Evolutionary conservation across 2,888 invertebrate genomes (phyloP), one percentile per base, ranked within the genome.

Genomic region (Onchidella celtica): DNA sequence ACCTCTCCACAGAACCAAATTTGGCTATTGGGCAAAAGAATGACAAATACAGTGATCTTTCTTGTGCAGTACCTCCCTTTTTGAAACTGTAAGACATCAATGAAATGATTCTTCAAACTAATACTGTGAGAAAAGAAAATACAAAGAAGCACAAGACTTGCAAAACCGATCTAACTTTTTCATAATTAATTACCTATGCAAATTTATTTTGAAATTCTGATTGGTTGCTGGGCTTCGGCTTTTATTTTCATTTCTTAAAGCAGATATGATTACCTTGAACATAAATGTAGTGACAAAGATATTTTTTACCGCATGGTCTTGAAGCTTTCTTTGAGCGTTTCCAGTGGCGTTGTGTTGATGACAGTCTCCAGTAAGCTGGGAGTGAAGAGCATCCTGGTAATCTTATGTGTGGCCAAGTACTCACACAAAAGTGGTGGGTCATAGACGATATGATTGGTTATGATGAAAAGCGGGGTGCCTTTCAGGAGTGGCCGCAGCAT

Each of bases 1-100:
- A 93, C 93, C 78, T 93, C 93, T 6, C 93, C 93, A 87, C 93
- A 93, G 79, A 93, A 92, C 86, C 89, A 88, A 55, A 93, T 89
- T 63, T 89, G 89, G 81, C 91, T 91, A 86, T 24, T 86, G 24
- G 3, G n/a, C n/a, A n/a, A n/a, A n/a, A n/a, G n/a, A n/a, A n/a
- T n/a, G n/a, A n/a, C n/a, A n/a, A n/a, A n/a, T n/a, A n/a, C n/a
- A n/a, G n/a, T n/a, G n/a, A n/a, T n/a, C n/a, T n/a, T n/a, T n/a
- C n/a, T n/a, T n/a, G n/a, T n/a, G n/a, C n/a, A n/a, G n/a, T n/a
- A n/a, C n/a, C n/a, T n/a, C n/a, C n/a, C n/a, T n/a, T n/a, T n/a
- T n/a, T n/a, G n/a, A n/a, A n/a, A n/a, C n/a, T n/a, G n/a, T n/a
- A n/a, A n/a, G n/a, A n/a, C n/a, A n/a, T n/a, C n/a, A n/a, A n/a